Conservation (phyloP, 2,797 vertebrate genomes). For the Danio tinwini region DNA sequence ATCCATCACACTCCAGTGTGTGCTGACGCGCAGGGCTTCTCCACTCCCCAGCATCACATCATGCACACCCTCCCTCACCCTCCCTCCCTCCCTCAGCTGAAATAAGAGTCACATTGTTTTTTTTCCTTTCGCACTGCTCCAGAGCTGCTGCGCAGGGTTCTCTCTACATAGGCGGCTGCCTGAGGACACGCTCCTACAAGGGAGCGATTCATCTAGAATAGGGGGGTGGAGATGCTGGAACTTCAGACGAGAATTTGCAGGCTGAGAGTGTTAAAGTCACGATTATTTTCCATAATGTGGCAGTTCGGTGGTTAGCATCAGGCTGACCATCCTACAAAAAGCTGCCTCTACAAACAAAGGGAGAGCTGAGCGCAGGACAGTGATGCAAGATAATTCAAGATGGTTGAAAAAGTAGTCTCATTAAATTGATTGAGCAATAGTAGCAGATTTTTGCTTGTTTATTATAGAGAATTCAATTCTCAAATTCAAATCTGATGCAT, state of each 20-base stretch:
- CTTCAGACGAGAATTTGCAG: slow-evolving; percentile 53
- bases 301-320: slow-evolving; percentile 36
- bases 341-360: background rate
- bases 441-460: too few species aligned
- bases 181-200: slow-evolving; percentile 66
- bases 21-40: slow-evolving; percentile 55
- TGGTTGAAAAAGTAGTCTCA: too few species aligned
- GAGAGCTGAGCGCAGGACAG: background rate
- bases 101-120: slow-evolving; percentile 69
- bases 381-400: background rate
- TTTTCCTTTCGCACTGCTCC: slow-evolving; percentile 43
- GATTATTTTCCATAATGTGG: slow-evolving; percentile 37
- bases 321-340: slow-evolving; percentile 26
- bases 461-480: background rate
- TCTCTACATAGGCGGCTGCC: slow-evolving; percentile 59
- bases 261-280: slow-evolving; percentile 46
- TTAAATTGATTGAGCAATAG: too few species aligned
- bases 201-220: slow-evolving; percentile 63
- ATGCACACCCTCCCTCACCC: slow-evolving; percentile 39
- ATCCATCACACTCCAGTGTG: slow-evolving; percentile 65
- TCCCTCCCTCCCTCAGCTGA: slow-evolving; percentile 47
- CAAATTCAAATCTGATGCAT: background rate
- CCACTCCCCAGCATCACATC: slow-evolving; percentile 60
- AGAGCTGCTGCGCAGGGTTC: slow-evolving; percentile 53
- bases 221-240: slow-evolving; percentile 57